Percentiles rank a stretch among this genome's conserved stretches.
phyloP scores from a whole-genome alignment of 2,797 vertebrate species.

The Cossypha niveicapilla region DNA sequence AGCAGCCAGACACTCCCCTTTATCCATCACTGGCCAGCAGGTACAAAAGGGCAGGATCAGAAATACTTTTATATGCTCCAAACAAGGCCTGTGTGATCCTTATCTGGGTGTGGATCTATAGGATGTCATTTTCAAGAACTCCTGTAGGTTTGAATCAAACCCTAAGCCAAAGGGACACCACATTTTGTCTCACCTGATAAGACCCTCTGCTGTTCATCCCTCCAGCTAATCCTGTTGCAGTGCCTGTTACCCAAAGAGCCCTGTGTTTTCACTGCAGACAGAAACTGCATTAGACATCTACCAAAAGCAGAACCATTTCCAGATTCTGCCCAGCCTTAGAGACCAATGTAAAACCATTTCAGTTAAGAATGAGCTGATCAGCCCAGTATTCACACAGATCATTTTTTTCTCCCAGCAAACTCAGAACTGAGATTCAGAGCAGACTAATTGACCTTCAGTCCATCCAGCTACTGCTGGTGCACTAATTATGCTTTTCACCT shows the following conservation, averaged over 20 bases:
- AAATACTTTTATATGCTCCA: slow-evolving; percentile 2
- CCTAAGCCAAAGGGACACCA: background rate
- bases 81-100: background rate
- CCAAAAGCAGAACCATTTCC: background rate
- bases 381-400: slow-evolving; percentile 12
- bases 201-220: background rate
- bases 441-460: slow-evolving; percentile 44
- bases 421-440: slow-evolving; percentile 52
- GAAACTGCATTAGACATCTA: background rate
- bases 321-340: background rate
- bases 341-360: background rate
- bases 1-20: background rate
- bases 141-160: background rate
- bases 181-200: background rate
- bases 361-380: background rate
- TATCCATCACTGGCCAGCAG: background rate
- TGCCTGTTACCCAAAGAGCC: background rate
- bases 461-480: slow-evolving; percentile 29
- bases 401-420: slow-evolving; percentile 47
- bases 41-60: background rate
- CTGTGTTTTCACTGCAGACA: background rate
- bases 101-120: background rate
- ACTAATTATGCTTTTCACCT: slow-evolving; percentile 63
- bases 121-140: background rate
- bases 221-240: background rate